phyloP scores from a whole-genome alignment of 2,888 invertebrate genomes.

The Cabera pusaria region DNA sequence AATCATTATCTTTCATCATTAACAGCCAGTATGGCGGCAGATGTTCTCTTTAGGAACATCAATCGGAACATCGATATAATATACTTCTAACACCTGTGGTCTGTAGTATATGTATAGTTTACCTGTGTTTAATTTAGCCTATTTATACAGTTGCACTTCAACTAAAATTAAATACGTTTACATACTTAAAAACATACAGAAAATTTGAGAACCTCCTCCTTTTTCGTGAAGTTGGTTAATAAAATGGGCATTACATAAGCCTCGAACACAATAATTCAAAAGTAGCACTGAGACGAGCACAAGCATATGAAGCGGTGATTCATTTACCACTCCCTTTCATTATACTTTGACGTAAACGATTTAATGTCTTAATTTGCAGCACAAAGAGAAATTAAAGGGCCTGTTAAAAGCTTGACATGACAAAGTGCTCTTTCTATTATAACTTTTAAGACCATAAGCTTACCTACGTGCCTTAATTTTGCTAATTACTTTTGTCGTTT shows the following conservation, averaged over 20 bases:
- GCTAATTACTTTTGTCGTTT: constrained; percentile 64
- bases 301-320: constrained; percentile 40
- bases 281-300: constrained; percentile 5
- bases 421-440: constrained; percentile 77
- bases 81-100: too few relatives aligned
- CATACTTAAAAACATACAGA: too few relatives aligned
- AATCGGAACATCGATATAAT: too few relatives aligned
- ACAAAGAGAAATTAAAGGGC: constrained; percentile 79
- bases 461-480: constrained; percentile 68
- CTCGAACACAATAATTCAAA: constrained; percentile 13
- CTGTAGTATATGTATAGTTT: too few relatives aligned
- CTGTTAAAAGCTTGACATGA: constrained; percentile 80
- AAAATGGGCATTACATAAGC: constrained; percentile 4
- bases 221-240: too few relatives aligned
- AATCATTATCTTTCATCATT: too few relatives aligned
- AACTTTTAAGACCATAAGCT: constrained; percentile 73
- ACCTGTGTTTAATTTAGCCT: too few relatives aligned
- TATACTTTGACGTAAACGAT: constrained; percentile 71
- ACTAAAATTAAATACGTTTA: too few relatives aligned
- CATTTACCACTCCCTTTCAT: constrained; percentile 57
- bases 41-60: too few relatives aligned
- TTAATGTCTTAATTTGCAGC: constrained; percentile 79
- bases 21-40: too few relatives aligned
- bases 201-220: too few relatives aligned
- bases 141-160: too few relatives aligned